Percentiles rank a stretch among this genome's conserved stretches.
Conservation (phyloP, 2,113 vertebrate species). For the Chroicocephalus ridibundus region DNA sequence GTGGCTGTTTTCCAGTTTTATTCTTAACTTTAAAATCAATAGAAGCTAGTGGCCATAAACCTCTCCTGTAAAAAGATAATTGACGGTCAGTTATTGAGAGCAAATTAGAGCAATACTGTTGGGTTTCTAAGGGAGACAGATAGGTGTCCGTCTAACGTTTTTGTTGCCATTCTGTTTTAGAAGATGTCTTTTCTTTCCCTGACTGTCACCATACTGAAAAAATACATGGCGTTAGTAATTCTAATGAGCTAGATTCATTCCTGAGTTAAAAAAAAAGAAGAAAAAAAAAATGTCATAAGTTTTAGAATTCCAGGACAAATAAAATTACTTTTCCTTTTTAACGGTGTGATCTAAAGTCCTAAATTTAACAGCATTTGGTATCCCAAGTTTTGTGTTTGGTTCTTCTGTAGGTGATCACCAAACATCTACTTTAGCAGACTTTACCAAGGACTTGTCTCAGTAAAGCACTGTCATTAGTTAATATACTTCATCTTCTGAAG, state of each 20-base stretch:
- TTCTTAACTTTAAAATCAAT: constrained; percentile 31
- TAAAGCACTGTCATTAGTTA: not conserved
- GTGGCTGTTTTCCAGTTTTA: not conserved
- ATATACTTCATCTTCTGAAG: not conserved
- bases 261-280: not conserved
- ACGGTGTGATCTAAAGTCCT: not conserved
- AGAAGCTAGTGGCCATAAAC: constrained; percentile 13
- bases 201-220: not conserved
- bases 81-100: not conserved
- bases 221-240: not conserved
- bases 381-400: not conserved
- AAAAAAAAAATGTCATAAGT: not conserved
- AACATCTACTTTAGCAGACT: not conserved
- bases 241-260: not conserved
- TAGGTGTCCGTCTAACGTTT: not conserved
- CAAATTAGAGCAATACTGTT: not conserved
- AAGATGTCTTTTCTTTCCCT: not conserved
- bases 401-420: not conserved
- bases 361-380: not conserved
- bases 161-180: not conserved
- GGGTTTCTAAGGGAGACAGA: not conserved
- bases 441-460: not conserved
- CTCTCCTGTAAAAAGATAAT: not conserved
- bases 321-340: not conserved
- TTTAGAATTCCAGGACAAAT: not conserved